Conservation (phyloP, 2,888 invertebrate genomes). For the Alitta virens region DNA sequence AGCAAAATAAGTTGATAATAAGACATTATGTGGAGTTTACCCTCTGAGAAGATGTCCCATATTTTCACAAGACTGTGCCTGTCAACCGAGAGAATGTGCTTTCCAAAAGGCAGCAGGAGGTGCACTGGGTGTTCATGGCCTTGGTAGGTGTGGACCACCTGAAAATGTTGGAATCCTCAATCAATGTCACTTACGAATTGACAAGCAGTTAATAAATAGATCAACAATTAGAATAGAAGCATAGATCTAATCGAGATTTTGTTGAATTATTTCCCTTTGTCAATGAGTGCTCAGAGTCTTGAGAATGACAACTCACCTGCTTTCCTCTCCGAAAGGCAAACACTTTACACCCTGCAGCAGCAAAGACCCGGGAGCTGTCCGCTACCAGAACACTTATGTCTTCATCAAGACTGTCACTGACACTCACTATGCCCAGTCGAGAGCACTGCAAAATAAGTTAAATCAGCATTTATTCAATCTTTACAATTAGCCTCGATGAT, state of each 20-base stretch:
- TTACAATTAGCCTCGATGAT: too few relatives aligned
- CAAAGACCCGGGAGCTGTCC: slow-evolving; percentile 42
- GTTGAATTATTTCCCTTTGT: too few relatives aligned
- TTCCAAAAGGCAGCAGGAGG: slow-evolving; percentile 77
- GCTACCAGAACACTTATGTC: slow-evolving; percentile 46
- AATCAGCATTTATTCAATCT: too few relatives aligned
- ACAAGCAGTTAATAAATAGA: too few relatives aligned
- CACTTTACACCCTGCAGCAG: slow-evolving; percentile 64
- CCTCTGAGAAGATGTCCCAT: slow-evolving; percentile 80
- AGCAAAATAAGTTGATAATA: neutral
- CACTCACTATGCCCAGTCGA: slow-evolving; percentile 67
- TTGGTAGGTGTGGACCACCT: slow-evolving; percentile 72
- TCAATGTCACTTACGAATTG: too few relatives aligned
- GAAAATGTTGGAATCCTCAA: too few relatives aligned
- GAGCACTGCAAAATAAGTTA: slow-evolving; percentile 52
- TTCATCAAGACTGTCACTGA: slow-evolving; percentile 63
- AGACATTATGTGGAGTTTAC: slow-evolving; percentile 49
- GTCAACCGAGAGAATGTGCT: slow-evolving; percentile 81
- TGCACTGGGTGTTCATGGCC: slow-evolving; percentile 76
- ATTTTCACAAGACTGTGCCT: slow-evolving; percentile 73
- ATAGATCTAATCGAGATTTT: too few relatives aligned
- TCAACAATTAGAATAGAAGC: too few relatives aligned
- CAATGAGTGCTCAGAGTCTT: too few relatives aligned
- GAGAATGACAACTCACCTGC: slow-evolving; percentile 60
- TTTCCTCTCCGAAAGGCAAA: slow-evolving; percentile 86